Evolutionary conservation across 2,797 vertebrate genomes (phyloP).

Genomic region (Sparidentex hasta): DNA sequence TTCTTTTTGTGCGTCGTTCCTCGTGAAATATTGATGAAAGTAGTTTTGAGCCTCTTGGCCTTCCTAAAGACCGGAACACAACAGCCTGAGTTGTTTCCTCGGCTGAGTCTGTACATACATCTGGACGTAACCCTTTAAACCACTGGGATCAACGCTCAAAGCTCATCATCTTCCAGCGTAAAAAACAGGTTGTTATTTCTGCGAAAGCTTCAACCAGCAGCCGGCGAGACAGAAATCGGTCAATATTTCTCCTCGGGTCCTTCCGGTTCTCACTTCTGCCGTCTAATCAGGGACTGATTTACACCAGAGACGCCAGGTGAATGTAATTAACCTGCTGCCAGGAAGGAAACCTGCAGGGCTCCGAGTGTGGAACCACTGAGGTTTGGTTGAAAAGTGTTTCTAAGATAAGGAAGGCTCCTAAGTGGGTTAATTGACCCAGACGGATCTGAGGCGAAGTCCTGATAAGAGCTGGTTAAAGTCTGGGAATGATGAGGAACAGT

Average conservation of each 20-base stretch:
- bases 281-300: slow-evolving; percentile 49
- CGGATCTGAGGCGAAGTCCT: slow-evolving; percentile 17
- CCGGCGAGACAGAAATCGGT: too few relatives aligned
- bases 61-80: neutral
- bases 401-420: slow-evolving; percentile 53
- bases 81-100: neutral
- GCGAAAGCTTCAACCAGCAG: too few relatives aligned
- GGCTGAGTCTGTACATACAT: neutral
- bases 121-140: neutral
- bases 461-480: slow-evolving; percentile 48
- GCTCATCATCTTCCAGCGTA: neutral
- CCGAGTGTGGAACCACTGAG: slow-evolving; percentile 18
- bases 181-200: neutral
- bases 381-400: slow-evolving; percentile 11
- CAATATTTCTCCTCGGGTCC: slow-evolving; percentile 14
- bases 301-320: slow-evolving; percentile 63
- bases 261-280: slow-evolving; percentile 22
- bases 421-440: slow-evolving; percentile 52
- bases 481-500: slow-evolving; percentile 2
- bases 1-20: neutral
- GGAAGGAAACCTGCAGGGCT: slow-evolving; percentile 51
- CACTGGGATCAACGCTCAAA: neutral
- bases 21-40: slow-evolving; percentile 3
- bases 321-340: slow-evolving; percentile 77
- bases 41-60: neutral